Evolutionary conservation across 2,888 invertebrate genomes (phyloP), one percentile per base, ranked within the genome.

Genomic region (Corbicula japonica): DNA sequence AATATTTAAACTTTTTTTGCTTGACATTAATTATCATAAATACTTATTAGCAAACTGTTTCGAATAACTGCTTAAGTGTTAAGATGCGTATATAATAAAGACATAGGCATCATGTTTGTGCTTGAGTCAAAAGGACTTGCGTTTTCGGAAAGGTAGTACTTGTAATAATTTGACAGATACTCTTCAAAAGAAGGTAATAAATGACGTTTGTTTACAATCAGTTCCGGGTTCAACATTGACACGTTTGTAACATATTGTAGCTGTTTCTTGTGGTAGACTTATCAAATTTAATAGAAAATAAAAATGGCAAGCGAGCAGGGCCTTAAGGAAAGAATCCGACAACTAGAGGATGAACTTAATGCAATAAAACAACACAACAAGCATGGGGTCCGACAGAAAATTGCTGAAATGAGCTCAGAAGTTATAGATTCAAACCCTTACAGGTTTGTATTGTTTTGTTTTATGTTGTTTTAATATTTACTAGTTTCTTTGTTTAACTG

Each of bases 351-450:
- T 30, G 93, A 93, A 63, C 80, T 93, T 21, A 34, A 94, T 35
- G 56, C 70, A 32, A 83, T 85, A 65, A 71, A 70, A 48, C 60
- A 71, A 61, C 76, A 74, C 73, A 80, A 78, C 60, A 61, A 46
- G n/a, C 50, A 69, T 21, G 58, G 35, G 30, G 77, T 73, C 15
- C 87, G 98, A 70, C 94, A 95, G 87, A 97, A 96, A 95, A 98
- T 98, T 88, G 95, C 95, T 26, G 95, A 96, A 89, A 98, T 99
- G 97, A 98, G 98, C 52, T 96, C 97, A 0, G 98, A 99, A 95
- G 99, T 99, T 12, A 97, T 98, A 15, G 99, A 99, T 94, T 97
- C 98, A 0, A 99, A 99, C 95, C 99, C 99, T 0, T 99, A 99
- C 95, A 97, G 97, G 97, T 97, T 52, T 54, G 18, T 54, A n/a